Percentiles rank a stretch among this genome's conserved stretches.
Conservation (phyloP, 2,113 vertebrate genomes). For the Himantopus leucocephalus region DNA sequence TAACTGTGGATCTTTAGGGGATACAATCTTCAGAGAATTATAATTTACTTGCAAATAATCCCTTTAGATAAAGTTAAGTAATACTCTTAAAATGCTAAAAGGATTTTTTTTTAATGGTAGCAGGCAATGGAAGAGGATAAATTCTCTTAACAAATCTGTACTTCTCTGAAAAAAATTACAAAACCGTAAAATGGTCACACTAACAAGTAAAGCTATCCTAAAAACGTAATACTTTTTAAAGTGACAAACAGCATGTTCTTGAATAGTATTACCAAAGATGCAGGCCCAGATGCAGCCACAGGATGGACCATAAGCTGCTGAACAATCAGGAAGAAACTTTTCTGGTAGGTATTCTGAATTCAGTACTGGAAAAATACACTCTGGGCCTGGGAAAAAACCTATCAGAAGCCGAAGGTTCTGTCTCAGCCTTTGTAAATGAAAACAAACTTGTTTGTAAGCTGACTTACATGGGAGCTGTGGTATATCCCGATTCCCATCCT, state of each 20-base stretch:
- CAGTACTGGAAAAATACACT: not conserved
- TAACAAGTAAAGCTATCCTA: not conserved
- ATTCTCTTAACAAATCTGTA: not conserved
- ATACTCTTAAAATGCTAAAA: constrained; percentile 27
- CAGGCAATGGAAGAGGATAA: not conserved
- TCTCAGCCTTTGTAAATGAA: not conserved
- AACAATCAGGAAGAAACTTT: constrained; percentile 1
- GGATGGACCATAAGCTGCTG: not conserved
- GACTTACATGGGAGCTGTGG: accelerated
- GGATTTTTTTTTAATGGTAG: not conserved
- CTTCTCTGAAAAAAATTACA: not conserved
- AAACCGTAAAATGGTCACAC: not conserved
- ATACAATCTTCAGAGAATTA: constrained; percentile 48
- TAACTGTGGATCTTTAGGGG: constrained; percentile 44
- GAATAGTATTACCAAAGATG: not conserved
- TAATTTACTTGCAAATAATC: constrained; percentile 39
- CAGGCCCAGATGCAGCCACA: not conserved
- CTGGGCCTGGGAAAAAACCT: not conserved
- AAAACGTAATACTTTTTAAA: not conserved
- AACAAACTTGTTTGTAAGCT: not conserved
- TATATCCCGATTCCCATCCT: not conserved
- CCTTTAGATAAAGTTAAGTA: constrained; percentile 38
- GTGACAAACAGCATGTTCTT: not conserved
- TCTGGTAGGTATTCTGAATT: not conserved
- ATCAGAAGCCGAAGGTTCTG: not conserved